Evolutionary conservation across 2,113 vertebrate species (phyloP), one percentile per base, ranked within the genome.

Genomic region (Lethenteron reissneri): DNA sequence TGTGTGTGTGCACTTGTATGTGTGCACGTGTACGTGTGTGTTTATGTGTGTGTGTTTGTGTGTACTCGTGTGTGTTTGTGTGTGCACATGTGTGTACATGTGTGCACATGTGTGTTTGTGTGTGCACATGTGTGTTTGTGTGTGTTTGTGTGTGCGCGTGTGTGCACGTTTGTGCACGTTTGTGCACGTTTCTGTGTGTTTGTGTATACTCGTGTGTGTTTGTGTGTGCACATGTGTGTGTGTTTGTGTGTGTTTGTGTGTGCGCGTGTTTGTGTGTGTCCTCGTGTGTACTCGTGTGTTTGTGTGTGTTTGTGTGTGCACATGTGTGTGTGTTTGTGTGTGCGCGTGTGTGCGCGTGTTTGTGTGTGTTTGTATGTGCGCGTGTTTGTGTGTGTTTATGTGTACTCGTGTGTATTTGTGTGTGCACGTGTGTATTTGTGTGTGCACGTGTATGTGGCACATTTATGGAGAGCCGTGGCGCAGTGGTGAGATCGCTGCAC

Each of bases 391-490:
- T 70, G 69, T 70, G 13, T 8, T 2, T 11, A 57, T 25, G 17
- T 6, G 58, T 15, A 8, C 4, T 57, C 2, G 15, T 70, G 69
- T 70, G 69, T 41, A 17, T 70, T 11, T 70, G 69, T 70, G 14
- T 70, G 69, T 4, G 9, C 15, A 4, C 17, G 17, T 70, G 13
- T 17, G 69, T 70, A 12, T 14, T 41, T 56, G 13, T 17, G 3
- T 3, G 56, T 73, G 72, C 10, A 14, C 3, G 12, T 2, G 73
- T 56, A 62, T n/a, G 74, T 25, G 58, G 7, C 56, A 62, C 21
- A 21, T 76, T 73, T 11, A 56, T 72, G 71, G 71, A 56, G 68
- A 57, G 25, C 56, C 57, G 19, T 70, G n/a, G 69, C 25, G 21
- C 25, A 41, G 25, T 41, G 25, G 25, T 41, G 1, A 41, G 25